Conservation (phyloP, 1,140 invertebrate genomes). For the Papilio helenus region DNA sequence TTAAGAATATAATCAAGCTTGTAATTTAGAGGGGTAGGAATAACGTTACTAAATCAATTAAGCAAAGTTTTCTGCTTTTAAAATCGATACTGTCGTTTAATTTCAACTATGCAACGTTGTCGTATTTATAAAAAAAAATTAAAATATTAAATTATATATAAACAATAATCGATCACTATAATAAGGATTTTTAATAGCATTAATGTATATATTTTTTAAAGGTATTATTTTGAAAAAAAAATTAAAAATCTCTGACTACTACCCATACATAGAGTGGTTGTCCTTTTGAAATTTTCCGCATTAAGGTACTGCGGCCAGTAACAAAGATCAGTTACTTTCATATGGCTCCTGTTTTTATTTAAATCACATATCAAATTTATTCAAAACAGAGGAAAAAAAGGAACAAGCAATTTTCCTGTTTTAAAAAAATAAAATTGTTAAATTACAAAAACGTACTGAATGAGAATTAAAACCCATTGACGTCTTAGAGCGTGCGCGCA, state of each 20-base stretch:
- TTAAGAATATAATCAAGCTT: too few species aligned
- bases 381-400: background rate
- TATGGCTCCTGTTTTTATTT: background rate
- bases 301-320: background rate
- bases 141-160: too few species aligned
- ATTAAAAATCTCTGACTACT: background rate
- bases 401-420: background rate
- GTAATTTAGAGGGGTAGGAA: too few species aligned
- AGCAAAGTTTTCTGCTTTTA: too few species aligned
- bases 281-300: constrained; percentile 21
- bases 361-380: background rate
- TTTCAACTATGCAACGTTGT: too few species aligned
- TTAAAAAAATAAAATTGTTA: background rate
- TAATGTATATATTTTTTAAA: background rate
- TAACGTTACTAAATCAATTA: too few species aligned
- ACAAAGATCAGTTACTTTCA: background rate
- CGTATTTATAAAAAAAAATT: too few species aligned
- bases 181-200: background rate
- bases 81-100: too few species aligned
- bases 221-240: background rate
- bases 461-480: background rate
- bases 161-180: too few species aligned
- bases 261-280: constrained; percentile 18
- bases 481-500: too few species aligned
- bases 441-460: too few species aligned